Conservation (phyloP, 2,888 invertebrate species). For the Heteromurus nitidus region DNA sequence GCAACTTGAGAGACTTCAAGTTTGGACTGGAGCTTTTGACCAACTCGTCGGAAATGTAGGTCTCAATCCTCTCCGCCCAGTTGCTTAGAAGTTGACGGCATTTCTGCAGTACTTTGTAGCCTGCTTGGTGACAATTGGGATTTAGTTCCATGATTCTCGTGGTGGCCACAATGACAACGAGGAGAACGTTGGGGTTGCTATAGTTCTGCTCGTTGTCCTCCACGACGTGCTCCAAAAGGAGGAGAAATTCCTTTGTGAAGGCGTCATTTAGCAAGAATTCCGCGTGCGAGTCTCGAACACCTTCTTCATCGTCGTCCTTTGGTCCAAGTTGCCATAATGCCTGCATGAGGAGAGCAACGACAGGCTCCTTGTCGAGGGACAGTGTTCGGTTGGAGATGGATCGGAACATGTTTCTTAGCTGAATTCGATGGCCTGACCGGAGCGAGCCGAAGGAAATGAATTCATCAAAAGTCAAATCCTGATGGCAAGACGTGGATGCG, state of each 20-base stretch:
- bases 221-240: conserved; percentile 24
- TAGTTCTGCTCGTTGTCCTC: conserved; percentile 37
- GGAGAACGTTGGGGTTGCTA: conserved; percentile 31
- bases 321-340: conserved; percentile 50
- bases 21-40: not conserved
- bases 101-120: too few species aligned
- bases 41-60: conserved; percentile 12
- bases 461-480: too few species aligned
- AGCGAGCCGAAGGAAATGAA: conserved; percentile 54
- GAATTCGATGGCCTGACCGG: conserved; percentile 60
- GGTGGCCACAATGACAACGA: conserved; percentile 26
- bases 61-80: conserved; percentile 44
- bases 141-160: conserved; percentile 44
- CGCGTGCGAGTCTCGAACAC: conserved; percentile 40
- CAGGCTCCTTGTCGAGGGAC: conserved; percentile 49
- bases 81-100: conserved; percentile 34
- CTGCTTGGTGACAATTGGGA: not conserved
- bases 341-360: conserved; percentile 43
- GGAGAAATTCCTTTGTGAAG: conserved; percentile 32
- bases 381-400: conserved; percentile 12
- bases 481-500: conserved; percentile 2
- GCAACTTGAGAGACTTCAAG: conserved; percentile 1
- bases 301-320: conserved; percentile 1
- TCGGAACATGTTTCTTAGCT: conserved; percentile 55
- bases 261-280: conserved; percentile 28